Conservation (phyloP, 2,797 vertebrate genomes). For the Octomys mimax region DNA sequence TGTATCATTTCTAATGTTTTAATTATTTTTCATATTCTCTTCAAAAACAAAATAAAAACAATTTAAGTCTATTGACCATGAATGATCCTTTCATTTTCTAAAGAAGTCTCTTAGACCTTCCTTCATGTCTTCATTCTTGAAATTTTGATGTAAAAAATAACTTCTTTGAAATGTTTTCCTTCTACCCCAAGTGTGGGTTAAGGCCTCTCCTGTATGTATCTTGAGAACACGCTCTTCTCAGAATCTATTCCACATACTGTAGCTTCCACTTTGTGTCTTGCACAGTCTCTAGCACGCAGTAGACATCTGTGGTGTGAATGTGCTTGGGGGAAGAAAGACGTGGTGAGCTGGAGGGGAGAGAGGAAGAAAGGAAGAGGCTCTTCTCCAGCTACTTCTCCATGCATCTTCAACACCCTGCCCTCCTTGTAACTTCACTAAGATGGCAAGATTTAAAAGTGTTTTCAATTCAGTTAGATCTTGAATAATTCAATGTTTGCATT, state of each 20-base stretch:
- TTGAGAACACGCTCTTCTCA: background rate
- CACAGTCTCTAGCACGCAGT: background rate
- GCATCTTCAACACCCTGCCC: background rate
- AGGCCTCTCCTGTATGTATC: background rate
- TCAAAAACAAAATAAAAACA: too few relatives aligned
- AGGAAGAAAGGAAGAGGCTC: background rate
- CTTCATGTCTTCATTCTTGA: slow-evolving; percentile 19
- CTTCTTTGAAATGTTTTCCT: background rate
- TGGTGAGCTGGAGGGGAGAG: accelerated
- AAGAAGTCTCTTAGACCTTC: background rate
- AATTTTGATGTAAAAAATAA: slow-evolving; percentile 12
- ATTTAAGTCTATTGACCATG: background rate
- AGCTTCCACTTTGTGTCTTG: background rate
- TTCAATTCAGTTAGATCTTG: slow-evolving; percentile 36
- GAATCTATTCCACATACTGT: background rate
- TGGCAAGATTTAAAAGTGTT: slow-evolving; percentile 3
- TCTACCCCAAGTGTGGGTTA: background rate
- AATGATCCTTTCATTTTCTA: slow-evolving; percentile 22
- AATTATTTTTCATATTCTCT: too few relatives aligned
- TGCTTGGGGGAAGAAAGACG: background rate
- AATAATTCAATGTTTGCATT: slow-evolving; percentile 47
- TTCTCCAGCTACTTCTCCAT: background rate
- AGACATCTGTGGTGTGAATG: background rate
- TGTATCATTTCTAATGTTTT: too few relatives aligned
- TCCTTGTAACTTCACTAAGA: slow-evolving; percentile 41